Evolutionary conservation across 1,140 invertebrate genomes (phyloP).

Genomic region (Lordiphosa mommai): DNA sequence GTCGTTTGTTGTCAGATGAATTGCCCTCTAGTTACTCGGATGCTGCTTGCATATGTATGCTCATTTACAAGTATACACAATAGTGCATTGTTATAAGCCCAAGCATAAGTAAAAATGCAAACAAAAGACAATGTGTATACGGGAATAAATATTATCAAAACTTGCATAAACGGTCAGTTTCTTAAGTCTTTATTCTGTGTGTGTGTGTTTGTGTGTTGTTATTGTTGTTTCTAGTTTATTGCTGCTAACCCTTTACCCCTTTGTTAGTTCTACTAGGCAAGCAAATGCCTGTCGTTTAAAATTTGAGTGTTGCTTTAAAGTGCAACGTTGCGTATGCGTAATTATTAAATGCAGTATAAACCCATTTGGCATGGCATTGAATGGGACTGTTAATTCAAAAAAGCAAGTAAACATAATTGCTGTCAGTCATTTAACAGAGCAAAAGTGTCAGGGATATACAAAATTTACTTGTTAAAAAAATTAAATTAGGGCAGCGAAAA

Average conservation of each 20-base stretch:
- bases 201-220: constrained; percentile 21
- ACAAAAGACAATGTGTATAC: too few relatives aligned
- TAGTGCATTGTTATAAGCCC: too few relatives aligned
- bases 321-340: constrained; percentile 68
- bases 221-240: constrained; percentile 14
- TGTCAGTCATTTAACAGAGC: constrained; percentile 40
- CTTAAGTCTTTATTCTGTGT: constrained; percentile 8
- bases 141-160: too few relatives aligned
- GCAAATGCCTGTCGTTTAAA: constrained; percentile 58
- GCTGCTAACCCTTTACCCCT: constrained; percentile 6
- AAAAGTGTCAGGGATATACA: constrained; percentile 28
- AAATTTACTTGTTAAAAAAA: constrained; percentile 27
- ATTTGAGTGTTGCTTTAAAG: constrained; percentile 48
- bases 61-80: constrained; percentile 1
- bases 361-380: constrained; percentile 33
- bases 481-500: constrained; percentile 15
- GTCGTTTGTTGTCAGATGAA: constrained; percentile 42
- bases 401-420: constrained; percentile 62
- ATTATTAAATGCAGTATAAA: constrained; percentile 73
- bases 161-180: constrained; percentile 6
- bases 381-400: constrained; percentile 24
- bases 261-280: constrained; percentile 10
- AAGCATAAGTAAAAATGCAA: too few relatives aligned
- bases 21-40: constrained; percentile 36
- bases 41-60: constrained; percentile 17